A percentile compares a stretch with the other conserved stretches of the same genome.
Evolutionary conservation across 2,888 invertebrate genomes (phyloP).

Genomic region (Melanostoma mellinum): DNA sequence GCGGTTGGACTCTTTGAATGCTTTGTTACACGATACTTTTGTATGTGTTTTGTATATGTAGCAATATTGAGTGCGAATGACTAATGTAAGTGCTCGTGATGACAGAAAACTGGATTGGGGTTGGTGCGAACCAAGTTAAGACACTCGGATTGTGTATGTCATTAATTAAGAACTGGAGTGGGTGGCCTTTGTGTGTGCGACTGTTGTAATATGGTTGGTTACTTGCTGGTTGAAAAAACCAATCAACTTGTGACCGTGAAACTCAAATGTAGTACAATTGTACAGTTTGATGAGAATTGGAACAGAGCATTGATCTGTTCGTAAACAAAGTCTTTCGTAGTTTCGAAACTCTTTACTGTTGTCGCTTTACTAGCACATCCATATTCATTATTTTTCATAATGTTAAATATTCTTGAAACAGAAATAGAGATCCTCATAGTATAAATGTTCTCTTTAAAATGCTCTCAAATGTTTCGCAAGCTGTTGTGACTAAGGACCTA

Average conservation of each 20-base stretch:
- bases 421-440: no score
- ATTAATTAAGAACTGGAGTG: constrained; percentile 29
- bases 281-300: neutral
- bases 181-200: constrained; percentile 21
- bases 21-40: neutral
- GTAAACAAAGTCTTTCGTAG: neutral
- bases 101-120: constrained; percentile 20
- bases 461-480: no score
- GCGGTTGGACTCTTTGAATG: constrained; percentile 6
- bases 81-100: constrained; percentile 18
- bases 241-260: constrained; percentile 16
- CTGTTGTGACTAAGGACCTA: no score
- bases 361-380: neutral
- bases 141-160: constrained; percentile 4
- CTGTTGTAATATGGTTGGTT: constrained; percentile 2
- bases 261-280: neutral
- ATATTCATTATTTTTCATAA: neutral
- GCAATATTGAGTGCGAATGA: constrained; percentile 24
- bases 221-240: constrained; percentile 1
- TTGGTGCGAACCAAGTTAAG: constrained; percentile 7
- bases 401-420: no score
- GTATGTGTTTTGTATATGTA: constrained; percentile 6
- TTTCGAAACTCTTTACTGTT: neutral
- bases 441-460: no score
- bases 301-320: neutral